Conservation (phyloP, 2,888 invertebrate genomes). For the Vanessa cardui region DNA sequence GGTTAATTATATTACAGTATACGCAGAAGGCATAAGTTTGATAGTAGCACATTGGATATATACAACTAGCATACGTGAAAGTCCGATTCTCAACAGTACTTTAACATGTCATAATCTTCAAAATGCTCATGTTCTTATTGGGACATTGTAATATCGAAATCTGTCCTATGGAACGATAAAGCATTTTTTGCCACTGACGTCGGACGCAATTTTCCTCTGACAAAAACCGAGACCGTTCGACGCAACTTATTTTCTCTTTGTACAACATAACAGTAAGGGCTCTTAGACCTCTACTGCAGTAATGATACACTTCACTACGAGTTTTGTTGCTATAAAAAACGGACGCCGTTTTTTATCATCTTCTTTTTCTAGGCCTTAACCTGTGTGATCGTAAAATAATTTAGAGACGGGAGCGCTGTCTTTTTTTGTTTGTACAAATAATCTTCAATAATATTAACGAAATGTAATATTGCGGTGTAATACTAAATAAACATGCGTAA, state of each 20-base stretch:
- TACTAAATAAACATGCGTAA: too few species aligned
- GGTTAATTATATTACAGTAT: not conserved
- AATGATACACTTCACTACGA: constrained; percentile 27
- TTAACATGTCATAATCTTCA: not conserved
- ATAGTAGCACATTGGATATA: not conserved
- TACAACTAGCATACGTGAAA: not conserved
- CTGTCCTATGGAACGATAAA: not conserved
- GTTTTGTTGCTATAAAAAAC: not conserved
- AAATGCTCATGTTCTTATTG: not conserved
- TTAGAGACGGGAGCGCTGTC: too few species aligned
- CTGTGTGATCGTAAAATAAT: too few species aligned
- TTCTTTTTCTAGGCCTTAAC: not conserved
- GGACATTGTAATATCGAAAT: not conserved
- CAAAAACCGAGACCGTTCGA: constrained; percentile 33
- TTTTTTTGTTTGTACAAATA: too few species aligned
- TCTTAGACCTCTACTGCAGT: constrained; percentile 17
- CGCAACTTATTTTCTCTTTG: constrained; percentile 33
- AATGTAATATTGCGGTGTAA: too few species aligned
- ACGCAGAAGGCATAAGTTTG: not conserved
- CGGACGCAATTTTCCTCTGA: constrained; percentile 20
- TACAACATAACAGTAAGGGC: constrained; percentile 28
- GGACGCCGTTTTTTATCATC: not conserved
- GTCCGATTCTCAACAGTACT: not conserved
- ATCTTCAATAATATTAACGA: too few species aligned
- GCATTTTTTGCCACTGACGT: constrained; percentile 1